phyloP scores from a whole-genome alignment of 2,888 invertebrate species.

The Drosophila leonis region DNA sequence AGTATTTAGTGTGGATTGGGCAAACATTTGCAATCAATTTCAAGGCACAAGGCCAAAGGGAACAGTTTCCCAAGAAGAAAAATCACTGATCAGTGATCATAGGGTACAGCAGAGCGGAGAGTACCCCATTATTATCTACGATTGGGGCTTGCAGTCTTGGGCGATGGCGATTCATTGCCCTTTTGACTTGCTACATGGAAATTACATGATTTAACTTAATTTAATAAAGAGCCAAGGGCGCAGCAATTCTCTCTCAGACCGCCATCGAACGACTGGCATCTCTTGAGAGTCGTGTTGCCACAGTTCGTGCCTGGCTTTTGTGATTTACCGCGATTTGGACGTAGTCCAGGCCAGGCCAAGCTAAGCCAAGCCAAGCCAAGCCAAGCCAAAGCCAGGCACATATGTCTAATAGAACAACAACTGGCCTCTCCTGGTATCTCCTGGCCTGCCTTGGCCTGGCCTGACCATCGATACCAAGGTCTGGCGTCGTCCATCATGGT shows the following conservation, averaged over 20 bases:
- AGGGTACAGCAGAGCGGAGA: conserved; percentile 27
- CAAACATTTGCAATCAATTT: conserved; percentile 78
- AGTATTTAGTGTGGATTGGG: conserved; percentile 46
- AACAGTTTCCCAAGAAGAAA: conserved; percentile 62
- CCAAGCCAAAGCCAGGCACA: conserved; percentile 23
- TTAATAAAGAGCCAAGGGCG: conserved; percentile 79
- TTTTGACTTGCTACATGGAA: conserved; percentile 79
- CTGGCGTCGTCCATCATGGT: conserved; percentile 73
- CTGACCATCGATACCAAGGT: conserved; percentile 30
- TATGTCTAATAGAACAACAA: conserved; percentile 41
- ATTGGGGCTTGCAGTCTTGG: conserved; percentile 41
- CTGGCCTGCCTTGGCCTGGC: conserved; percentile 17
- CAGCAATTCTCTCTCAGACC: conserved; percentile 32
- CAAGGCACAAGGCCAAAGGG: conserved; percentile 10
- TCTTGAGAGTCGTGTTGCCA: conserved; percentile 30
- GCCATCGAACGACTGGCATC: conserved; percentile 36
- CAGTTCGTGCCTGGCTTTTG: conserved; percentile 72
- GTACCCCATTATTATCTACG: conserved; percentile 40
- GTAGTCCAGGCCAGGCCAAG: conserved; percentile 22
- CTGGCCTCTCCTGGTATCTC: conserved; percentile 14
- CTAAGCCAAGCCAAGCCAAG: conserved; percentile 19
- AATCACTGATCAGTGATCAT: conserved; percentile 67
- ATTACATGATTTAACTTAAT: conserved; percentile 81
- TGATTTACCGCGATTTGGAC: conserved; percentile 75
- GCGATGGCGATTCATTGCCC: conserved; percentile 68